Evolutionary conservation across 2,888 invertebrate species (phyloP).

Genomic region (Deroplatys truncata): DNA sequence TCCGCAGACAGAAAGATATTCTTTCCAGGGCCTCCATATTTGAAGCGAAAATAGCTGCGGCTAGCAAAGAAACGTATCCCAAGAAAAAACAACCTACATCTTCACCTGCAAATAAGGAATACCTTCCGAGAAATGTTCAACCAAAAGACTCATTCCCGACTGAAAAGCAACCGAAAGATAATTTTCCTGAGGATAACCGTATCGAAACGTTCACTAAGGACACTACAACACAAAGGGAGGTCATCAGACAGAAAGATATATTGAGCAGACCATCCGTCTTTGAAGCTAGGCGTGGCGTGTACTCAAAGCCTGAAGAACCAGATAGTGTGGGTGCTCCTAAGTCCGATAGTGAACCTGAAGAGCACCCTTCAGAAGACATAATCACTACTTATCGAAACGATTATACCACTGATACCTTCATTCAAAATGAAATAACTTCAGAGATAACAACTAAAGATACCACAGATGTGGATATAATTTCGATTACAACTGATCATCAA

Average conservation of each 20-base stretch:
- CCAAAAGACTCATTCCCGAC: background rate
- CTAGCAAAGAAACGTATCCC: background rate
- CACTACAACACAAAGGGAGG: background rate
- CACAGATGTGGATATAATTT: background rate
- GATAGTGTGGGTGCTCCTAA: conserved; percentile 30
- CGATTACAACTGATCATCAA: background rate
- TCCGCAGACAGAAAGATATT: conserved; percentile 44
- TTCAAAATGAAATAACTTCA: background rate
- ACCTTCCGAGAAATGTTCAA: background rate
- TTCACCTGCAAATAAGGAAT: background rate
- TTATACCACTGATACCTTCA: background rate
- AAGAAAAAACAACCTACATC: background rate
- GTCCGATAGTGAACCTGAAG: background rate
- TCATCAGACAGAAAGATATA: conserved; percentile 43
- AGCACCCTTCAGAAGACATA: background rate
- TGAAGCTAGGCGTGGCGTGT: conserved; percentile 37
- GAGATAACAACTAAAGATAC: background rate
- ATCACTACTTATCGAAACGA: background rate
- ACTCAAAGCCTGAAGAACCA: background rate
- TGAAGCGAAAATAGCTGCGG: conserved; percentile 36
- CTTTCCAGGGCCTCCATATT: conserved; percentile 50
- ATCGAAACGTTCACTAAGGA: conserved; percentile 1
- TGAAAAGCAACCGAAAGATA: background rate
- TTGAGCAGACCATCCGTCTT: conserved; percentile 50
- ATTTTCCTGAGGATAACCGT: conserved; percentile 11